phyloP scores from a whole-genome alignment of 2,888 invertebrate genomes.

The Rutpela maculata region DNA sequence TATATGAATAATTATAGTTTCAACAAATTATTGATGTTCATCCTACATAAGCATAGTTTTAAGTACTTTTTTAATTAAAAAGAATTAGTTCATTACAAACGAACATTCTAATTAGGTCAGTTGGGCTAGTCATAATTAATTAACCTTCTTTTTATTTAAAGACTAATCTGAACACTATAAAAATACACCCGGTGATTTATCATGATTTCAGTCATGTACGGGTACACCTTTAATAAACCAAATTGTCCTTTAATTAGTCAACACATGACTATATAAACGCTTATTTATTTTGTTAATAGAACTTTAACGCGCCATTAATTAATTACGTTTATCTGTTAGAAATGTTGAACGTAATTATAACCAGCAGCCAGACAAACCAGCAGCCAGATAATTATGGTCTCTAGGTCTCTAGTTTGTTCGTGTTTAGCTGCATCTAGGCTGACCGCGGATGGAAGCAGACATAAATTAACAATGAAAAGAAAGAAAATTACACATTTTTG shows the following conservation, averaged over 20 bases:
- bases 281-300: neutral
- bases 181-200: conserved; percentile 32
- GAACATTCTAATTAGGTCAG: conserved; percentile 29
- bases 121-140: conserved; percentile 24
- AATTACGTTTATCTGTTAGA: neutral
- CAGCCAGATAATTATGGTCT: too few species aligned
- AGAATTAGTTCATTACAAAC: conserved; percentile 23
- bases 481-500: too few species aligned
- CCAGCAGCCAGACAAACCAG: too few species aligned
- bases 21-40: conserved; percentile 9
- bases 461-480: too few species aligned
- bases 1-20: neutral
- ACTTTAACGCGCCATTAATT: neutral
- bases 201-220: neutral
- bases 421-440: too few species aligned
- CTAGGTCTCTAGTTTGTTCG: too few species aligned
- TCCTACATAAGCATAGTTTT: conserved; percentile 7
- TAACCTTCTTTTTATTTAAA: conserved; percentile 23
- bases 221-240: neutral
- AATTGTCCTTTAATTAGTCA: neutral
- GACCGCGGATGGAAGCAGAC: too few species aligned
- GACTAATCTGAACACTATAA: conserved; percentile 12
- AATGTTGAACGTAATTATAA: too few species aligned
- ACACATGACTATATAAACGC: neutral
- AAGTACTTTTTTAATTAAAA: conserved; percentile 27